phyloP scores from a whole-genome alignment of 1,140 invertebrate genomes.

The Conus betulinus region DNA sequence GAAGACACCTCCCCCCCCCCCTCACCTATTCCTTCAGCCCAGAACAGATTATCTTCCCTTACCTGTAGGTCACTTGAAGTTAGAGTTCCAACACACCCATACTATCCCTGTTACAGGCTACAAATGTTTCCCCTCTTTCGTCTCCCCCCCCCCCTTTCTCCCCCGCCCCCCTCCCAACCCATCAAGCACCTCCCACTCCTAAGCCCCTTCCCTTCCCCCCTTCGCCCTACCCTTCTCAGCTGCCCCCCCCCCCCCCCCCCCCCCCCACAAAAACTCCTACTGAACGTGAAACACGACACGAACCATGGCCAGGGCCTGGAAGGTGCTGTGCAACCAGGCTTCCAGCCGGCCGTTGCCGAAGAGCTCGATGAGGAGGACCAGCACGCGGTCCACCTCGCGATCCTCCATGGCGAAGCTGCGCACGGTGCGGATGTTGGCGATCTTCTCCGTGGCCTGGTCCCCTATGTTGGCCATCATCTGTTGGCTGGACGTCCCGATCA shows the following conservation, averaged over 20 bases:
- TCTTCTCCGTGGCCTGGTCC: conserved; percentile 54
- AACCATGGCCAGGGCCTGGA: not conserved
- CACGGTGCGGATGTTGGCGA: conserved; percentile 68
- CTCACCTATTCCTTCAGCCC: too few species aligned
- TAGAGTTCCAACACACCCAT: too few species aligned
- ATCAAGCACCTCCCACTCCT: not conserved
- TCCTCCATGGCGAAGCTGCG: conserved; percentile 66
- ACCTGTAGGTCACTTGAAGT: too few species aligned
- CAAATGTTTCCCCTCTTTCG: too few species aligned
- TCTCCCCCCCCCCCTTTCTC: too few species aligned
- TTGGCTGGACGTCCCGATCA: not conserved
- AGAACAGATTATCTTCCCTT: too few species aligned
- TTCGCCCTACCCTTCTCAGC: too few species aligned
- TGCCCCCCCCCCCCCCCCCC: not conserved
- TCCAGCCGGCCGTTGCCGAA: not conserved
- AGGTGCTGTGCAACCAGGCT: conserved; percentile 12
- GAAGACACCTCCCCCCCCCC: too few species aligned
- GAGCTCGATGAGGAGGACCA: not conserved
- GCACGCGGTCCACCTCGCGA: conserved; percentile 39
- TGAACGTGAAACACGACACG: not conserved
- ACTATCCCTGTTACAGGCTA: too few species aligned
- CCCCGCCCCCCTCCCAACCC: too few species aligned
- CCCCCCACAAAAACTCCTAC: not conserved
- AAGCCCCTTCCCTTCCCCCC: not conserved
- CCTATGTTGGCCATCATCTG: conserved; percentile 13